Conservation (phyloP, 2,888 invertebrate genomes). For the Meliscaeva auricollis region DNA sequence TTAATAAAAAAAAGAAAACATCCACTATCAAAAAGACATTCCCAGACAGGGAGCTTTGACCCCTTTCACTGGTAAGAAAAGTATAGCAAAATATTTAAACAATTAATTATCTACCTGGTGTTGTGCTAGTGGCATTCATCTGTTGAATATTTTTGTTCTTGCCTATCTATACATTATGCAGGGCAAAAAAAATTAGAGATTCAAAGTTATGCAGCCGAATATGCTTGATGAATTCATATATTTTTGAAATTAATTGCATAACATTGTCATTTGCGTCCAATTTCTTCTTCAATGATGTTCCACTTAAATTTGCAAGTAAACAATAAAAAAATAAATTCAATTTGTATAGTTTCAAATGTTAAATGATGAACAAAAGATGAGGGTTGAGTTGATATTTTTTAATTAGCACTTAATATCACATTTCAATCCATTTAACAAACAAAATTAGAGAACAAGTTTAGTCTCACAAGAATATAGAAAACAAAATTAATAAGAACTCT, state of each 20-base stretch:
- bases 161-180: too few species aligned
- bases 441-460: too few species aligned
- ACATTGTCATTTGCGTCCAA: neutral
- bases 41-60: neutral
- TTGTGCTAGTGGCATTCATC: neutral
- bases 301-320: too few species aligned
- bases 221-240: neutral
- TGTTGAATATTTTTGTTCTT: neutral
- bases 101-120: neutral
- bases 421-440: neutral
- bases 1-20: neutral
- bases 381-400: neutral
- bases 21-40: neutral
- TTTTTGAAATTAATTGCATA: neutral
- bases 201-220: neutral
- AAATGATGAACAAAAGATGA: slow-evolving; percentile 8
- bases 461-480: too few species aligned
- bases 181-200: neutral
- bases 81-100: too few species aligned
- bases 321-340: neutral
- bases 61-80: neutral
- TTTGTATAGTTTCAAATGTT: slow-evolving; percentile 8
- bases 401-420: slow-evolving; percentile 35
- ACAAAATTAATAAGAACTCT: too few species aligned
- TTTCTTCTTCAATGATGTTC: too few species aligned